A percentile compares a stretch with the other conserved stretches of the same genome.
phyloP scores from a whole-genome alignment of 2,113 vertebrate genomes.

The Gymnogyps californianus region DNA sequence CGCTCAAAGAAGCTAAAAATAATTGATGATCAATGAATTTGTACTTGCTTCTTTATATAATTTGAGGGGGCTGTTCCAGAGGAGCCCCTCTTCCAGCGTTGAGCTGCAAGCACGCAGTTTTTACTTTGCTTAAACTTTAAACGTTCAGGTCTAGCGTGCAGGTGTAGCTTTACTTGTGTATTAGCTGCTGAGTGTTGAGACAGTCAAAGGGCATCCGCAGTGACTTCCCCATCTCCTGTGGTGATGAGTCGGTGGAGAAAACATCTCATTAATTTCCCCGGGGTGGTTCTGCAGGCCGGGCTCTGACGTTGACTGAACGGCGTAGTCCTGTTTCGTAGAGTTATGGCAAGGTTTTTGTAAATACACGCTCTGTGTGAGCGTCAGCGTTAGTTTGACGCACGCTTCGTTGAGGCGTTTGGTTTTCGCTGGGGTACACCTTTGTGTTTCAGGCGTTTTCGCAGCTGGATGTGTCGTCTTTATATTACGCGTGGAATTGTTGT shows the following conservation, averaged over 20 bases:
- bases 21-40: background rate
- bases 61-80: background rate
- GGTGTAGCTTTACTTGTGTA: background rate
- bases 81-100: background rate
- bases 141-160: background rate
- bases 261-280: rapidly evolving
- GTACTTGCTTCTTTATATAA: background rate
- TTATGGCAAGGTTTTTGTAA: background rate
- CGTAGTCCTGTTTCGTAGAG: rapidly evolving
- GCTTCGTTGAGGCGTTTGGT: background rate
- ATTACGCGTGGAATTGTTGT: background rate
- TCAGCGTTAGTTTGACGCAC: rapidly evolving
- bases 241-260: background rate
- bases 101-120: rapidly evolving
- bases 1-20: background rate
- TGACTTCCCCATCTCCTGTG: background rate
- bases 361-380: background rate
- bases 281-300: background rate
- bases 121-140: background rate
- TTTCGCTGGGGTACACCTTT: background rate
- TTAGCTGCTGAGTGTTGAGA: background rate
- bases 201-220: background rate
- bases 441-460: background rate
- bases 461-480: background rate
- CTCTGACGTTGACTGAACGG: background rate